Evolutionary conservation across 2,113 vertebrate species (phyloP).

Genomic region (Phoxinus phoxinus): DNA sequence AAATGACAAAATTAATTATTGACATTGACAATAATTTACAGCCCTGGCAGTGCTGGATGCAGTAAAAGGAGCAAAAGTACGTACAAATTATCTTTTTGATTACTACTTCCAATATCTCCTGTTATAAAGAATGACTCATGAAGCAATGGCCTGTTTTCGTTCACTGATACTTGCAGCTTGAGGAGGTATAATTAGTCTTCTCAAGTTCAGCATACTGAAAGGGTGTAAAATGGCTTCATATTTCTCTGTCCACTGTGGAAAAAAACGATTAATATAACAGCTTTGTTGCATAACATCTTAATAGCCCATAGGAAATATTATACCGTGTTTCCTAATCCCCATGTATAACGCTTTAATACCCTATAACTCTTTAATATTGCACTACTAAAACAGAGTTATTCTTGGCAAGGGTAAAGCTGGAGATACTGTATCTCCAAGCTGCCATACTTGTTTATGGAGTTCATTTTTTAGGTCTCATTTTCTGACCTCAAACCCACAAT

Average conservation of each 20-base stretch:
- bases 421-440: not conserved
- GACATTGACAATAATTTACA: not conserved
- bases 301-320: not conserved
- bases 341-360: not conserved
- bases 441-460: not conserved
- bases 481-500: not conserved
- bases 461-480: not conserved
- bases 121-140: not conserved
- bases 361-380: not conserved
- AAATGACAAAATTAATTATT: not conserved
- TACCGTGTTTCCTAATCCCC: not conserved
- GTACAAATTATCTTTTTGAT: not conserved
- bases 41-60: not conserved
- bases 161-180: not conserved
- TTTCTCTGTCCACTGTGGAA: not conserved
- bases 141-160: not conserved
- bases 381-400: not conserved
- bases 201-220: not conserved
- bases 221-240: slow-evolving; percentile 12
- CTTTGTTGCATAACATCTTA: slow-evolving; percentile 11
- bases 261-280: not conserved
- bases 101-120: not conserved
- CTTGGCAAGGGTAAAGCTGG: not conserved
- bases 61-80: not conserved
- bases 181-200: not conserved